Percentiles rank a stretch among this genome's conserved stretches.
Evolutionary conservation across 2,113 vertebrate genomes (phyloP).

Genomic region (Vulpes vulpes): DNA sequence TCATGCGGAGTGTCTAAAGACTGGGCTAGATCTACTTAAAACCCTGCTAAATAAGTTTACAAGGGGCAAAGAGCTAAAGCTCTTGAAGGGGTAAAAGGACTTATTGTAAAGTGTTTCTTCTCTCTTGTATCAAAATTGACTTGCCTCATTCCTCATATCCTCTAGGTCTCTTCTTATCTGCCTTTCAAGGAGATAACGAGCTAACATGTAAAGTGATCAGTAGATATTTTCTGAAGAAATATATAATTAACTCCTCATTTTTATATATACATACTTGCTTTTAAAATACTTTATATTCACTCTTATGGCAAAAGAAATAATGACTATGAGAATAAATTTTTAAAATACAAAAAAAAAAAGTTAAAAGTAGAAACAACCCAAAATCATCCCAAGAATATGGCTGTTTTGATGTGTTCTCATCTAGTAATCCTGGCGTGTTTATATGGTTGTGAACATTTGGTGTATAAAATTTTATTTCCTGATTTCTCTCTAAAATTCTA

Average conservation of each 20-base stretch:
- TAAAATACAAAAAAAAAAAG: not conserved
- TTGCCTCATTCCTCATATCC: not conserved
- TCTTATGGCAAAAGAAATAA: not conserved
- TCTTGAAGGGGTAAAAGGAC: not conserved
- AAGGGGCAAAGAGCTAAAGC: not conserved
- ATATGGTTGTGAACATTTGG: not conserved
- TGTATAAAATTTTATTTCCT: not conserved
- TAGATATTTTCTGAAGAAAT: not conserved
- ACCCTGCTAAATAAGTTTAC: not conserved
- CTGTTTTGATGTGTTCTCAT: not conserved
- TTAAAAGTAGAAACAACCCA: not conserved
- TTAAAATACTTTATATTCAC: not conserved
- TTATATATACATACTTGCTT: not conserved
- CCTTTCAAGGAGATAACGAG: not conserved
- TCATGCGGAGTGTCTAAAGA: not conserved
- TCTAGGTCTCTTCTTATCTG: not conserved
- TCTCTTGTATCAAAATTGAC: not conserved
- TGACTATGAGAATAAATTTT: not conserved
- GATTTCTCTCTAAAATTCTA: slow-evolving; percentile 10
- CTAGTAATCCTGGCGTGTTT: not conserved
- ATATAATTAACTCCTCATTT: not conserved
- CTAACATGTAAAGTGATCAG: not conserved
- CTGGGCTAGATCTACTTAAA: not conserved
- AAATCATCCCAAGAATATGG: not conserved
- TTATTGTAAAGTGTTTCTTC: not conserved